Base-by-base conservation (phyloP, 2,888 invertebrate species). In the Clistopyga incitator region DNA sequence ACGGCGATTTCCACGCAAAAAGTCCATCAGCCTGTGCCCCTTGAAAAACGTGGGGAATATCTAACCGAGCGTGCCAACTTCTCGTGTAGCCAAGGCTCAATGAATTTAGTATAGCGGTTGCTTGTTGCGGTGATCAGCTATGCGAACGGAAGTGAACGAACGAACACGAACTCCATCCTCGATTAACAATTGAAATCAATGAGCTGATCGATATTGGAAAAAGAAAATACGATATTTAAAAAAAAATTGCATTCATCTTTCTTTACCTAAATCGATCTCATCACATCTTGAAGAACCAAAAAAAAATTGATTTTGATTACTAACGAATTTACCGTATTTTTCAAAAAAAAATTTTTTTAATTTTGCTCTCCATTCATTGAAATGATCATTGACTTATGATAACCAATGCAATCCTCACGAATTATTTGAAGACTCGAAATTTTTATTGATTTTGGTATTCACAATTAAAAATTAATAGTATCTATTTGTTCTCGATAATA, bases 31-130 rank as follows among this genome's bases (percentile, higher is more conserved):
- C 59, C 72, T 59, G 72, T 72, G 72, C 59, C 59, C 18, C 29
- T 77, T 45, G 54, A 77, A 77, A 52, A 65, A 64, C 34, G 20
- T 77, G 59, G 50, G 77, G 77, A 77, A 77, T 77, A 64, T 64
- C 71, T 72, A 72, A 72, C 72, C 72, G 45, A 72, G 72, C 72
- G 72, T 72, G 72, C 72, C 45, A 59, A 42, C 29, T 8, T 45
- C 72, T 72, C 72, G 59, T 23, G 45, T n/a, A 25, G 25, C 59
- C 45, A 47, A 42, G 8, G 18, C 59, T 42, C 59, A 59, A 72
- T 72, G 72, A 59, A 72, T 59, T 42, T 45, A 18, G 18, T 64
- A n/a, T 34, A 34, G 59, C 25, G 54, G 42, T 42, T 42, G 23
- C 45, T 72, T 25, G 72, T 72, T 59, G 72, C 45, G 72, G 45